Evolutionary conservation across 2,888 invertebrate genomes (phyloP).

Genomic region (Schizaphis graminum): DNA sequence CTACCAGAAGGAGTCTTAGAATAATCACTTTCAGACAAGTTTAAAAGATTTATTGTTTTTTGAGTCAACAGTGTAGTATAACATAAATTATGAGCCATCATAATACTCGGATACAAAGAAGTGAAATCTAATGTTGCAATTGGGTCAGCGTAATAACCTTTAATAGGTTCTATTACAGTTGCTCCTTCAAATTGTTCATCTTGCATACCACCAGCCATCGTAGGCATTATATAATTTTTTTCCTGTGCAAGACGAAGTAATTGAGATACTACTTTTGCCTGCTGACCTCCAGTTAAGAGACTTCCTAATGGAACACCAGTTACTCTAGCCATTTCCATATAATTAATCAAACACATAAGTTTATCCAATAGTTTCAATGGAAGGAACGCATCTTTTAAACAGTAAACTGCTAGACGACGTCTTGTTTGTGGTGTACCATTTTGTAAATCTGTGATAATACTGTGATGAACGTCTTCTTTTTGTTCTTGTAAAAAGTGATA

Average conservation of each 20-base stretch:
- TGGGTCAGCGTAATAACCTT: slow-evolving; percentile 97
- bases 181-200: slow-evolving; percentile 98
- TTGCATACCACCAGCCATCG: slow-evolving; percentile 80
- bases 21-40: slow-evolving; percentile 79
- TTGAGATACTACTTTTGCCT: slow-evolving; percentile 98
- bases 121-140: slow-evolving; percentile 99
- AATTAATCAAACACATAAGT: slow-evolving; percentile 98
- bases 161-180: slow-evolving; percentile 98
- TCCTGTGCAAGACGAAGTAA: slow-evolving; percentile 84
- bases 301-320: slow-evolving; percentile 96
- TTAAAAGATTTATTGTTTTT: slow-evolving; percentile 75
- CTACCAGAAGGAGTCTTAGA: slow-evolving; percentile 93
- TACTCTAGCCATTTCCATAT: slow-evolving; percentile 99
- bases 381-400: slow-evolving; percentile 97
- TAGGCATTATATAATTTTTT: slow-evolving; percentile 92
- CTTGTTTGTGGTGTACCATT: slow-evolving; percentile 90
- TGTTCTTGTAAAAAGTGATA: slow-evolving; percentile 99
- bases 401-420: slow-evolving; percentile 94
- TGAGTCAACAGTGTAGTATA: slow-evolving; percentile 91
- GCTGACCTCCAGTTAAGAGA: slow-evolving; percentile 95
- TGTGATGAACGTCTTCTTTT: slow-evolving; percentile 99
- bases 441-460: slow-evolving; percentile 97
- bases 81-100: slow-evolving; percentile 99
- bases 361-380: slow-evolving; percentile 94
- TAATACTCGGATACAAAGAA: slow-evolving; percentile 99